These are phyloP conservation scores for Petroica traversi DNA, from an alignment of 2,113 vertebrate genomes.

Conservation along the genomic window DNA sequence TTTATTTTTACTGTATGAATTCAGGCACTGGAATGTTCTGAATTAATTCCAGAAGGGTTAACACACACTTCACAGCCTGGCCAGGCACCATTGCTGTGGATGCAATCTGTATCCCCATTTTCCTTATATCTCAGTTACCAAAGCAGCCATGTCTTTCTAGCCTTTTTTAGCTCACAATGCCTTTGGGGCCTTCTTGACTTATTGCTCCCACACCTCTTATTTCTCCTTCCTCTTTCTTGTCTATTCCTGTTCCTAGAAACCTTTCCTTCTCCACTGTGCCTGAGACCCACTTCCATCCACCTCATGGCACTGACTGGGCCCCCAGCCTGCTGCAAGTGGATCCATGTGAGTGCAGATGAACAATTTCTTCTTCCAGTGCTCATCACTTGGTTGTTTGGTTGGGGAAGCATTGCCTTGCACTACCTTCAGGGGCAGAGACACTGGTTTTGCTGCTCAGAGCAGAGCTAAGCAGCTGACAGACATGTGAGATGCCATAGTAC, in stretches of 20 bases:
- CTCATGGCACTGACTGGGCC: neutral
- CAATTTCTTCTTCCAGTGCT: neutral
- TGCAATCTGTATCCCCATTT: neutral
- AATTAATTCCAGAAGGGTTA: neutral
- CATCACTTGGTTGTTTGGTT: neutral
- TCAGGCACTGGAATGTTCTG: constrained; percentile 19
- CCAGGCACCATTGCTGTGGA: neutral
- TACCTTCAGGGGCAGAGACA: neutral
- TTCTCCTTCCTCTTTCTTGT: neutral
- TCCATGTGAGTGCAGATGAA: neutral
- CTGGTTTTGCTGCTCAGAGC: neutral
- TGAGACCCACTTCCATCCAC: neutral
- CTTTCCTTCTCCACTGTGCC: neutral
- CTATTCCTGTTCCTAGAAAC: neutral
- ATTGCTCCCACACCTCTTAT: neutral
- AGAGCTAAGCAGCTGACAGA: neutral
- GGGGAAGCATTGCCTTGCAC: neutral
- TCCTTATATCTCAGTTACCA: neutral
- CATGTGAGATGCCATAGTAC: neutral
- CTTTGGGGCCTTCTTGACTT: neutral
- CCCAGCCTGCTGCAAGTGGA: neutral
- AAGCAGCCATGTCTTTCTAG: neutral
- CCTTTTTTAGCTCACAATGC: neutral
- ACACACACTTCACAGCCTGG: neutral
- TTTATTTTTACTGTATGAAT: constrained; percentile 30